A percentile compares a stretch with the other conserved stretches of the same genome.
These are phyloP conservation scores for Perca flavescens DNA, from an alignment of 2,113 vertebrate species.

Conservation along the genomic window DNA sequence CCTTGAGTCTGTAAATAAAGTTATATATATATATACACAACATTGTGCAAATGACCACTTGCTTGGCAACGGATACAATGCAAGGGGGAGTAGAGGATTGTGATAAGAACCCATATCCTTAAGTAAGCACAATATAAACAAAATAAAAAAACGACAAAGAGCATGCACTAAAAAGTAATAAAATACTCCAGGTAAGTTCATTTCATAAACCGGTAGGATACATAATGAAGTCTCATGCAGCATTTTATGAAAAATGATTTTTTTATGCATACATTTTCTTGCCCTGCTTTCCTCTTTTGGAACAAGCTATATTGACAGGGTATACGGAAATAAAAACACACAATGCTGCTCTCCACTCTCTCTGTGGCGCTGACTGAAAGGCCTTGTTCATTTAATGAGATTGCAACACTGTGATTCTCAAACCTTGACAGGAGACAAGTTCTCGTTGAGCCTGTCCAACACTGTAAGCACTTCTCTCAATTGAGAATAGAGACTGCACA, in stretches of 20 bases:
- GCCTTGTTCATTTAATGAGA: conserved; percentile 71
- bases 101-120: not conserved
- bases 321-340: conserved; percentile 43
- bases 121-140: not conserved
- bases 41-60: not conserved
- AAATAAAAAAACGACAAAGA: not conserved
- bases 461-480: conserved; percentile 63
- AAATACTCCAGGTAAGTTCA: not conserved
- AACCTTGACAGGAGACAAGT: conserved; percentile 65
- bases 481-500: conserved; percentile 46
- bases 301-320: conserved; percentile 16
- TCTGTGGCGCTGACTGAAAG: conserved; percentile 47
- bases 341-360: conserved; percentile 25
- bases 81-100: not conserved
- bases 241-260: not conserved
- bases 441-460: conserved; percentile 64
- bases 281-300: conserved; percentile 6
- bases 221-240: not conserved
- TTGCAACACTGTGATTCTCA: conserved; percentile 66
- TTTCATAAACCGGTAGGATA: not conserved
- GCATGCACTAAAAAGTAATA: not conserved
- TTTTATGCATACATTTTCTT: not conserved
- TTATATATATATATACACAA: too few relatives aligned
- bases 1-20: too few relatives aligned
- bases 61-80: not conserved